phyloP scores from a whole-genome alignment of 2,888 invertebrate genomes.

The Cataglyphis altisquamis region DNA sequence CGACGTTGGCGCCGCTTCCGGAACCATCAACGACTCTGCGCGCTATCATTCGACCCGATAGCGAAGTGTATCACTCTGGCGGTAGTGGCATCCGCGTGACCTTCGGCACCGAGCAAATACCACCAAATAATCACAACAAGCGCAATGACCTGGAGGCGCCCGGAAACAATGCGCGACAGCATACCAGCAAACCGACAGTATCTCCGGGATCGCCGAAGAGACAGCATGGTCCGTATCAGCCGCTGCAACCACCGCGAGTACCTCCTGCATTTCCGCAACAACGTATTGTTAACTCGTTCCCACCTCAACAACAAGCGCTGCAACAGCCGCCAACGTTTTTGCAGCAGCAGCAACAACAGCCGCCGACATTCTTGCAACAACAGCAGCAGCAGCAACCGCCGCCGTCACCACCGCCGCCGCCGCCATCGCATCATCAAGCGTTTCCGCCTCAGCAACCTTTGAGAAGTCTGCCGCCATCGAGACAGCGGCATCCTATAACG shows the following conservation, averaged over 20 bases:
- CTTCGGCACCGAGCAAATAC: conserved; percentile 90
- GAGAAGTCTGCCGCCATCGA: conserved; percentile 76
- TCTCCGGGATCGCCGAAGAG: conserved; percentile 81
- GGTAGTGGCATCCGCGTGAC: conserved; percentile 94
- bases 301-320: conserved; percentile 73
- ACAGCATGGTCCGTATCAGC: conserved; percentile 84
- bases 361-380: conserved; percentile 65
- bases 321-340: conserved; percentile 82
- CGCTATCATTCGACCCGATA: conserved; percentile 95
- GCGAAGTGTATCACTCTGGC: conserved; percentile 92
- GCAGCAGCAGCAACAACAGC: conserved; percentile 51
- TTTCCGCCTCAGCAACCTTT: conserved; percentile 83
- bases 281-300: conserved; percentile 85
- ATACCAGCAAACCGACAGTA: conserved; percentile 72
- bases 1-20: conserved; percentile 86
- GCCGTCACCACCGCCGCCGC: conserved; percentile 70
- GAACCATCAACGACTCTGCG: conserved; percentile 92
- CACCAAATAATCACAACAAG: conserved; percentile 84
- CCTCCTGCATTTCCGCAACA: conserved; percentile 84
- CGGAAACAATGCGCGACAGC: conserved; percentile 72
- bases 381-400: conserved; percentile 83
- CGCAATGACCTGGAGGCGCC: conserved; percentile 79
- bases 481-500: conserved; percentile 79
- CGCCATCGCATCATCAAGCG: conserved; percentile 76
- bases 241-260: conserved; percentile 77